Conservation (phyloP, 30 jellyfish, hydroid and myxozoan genomes). For the Chironex yamaguchii region DNA sequence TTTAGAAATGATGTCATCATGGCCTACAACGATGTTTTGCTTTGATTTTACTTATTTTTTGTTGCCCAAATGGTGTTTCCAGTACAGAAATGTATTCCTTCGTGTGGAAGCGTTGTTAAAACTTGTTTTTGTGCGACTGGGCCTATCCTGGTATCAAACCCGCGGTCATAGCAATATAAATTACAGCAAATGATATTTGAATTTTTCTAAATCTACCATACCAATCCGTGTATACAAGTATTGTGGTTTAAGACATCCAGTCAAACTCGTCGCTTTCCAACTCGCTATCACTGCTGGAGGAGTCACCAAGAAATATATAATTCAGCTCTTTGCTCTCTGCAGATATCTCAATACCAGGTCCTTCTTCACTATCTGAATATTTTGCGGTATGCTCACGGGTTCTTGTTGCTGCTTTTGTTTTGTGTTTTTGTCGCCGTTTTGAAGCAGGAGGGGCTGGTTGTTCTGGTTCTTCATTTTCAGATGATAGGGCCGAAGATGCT, state of each 20-base stretch:
- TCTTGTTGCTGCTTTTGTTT: constrained; percentile 27
- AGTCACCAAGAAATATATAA: constrained; percentile 42
- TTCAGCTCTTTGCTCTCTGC: constrained; percentile 46
- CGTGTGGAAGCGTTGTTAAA: constrained; percentile 4
- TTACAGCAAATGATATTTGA: too few species aligned
- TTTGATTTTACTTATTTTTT: constrained; percentile 22
- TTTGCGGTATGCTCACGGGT: neutral
- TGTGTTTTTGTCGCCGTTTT: neutral
- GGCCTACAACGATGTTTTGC: constrained; percentile 47
- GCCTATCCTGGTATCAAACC: too few species aligned
- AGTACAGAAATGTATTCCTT: constrained; percentile 28
- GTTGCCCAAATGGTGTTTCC: constrained; percentile 13
- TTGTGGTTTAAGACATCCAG: constrained; percentile 17
- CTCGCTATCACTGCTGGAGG: constrained; percentile 39
- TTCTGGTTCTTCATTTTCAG: constrained; percentile 10
- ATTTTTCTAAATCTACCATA: too few species aligned
- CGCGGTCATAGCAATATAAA: too few species aligned
- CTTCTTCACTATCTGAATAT: constrained; percentile 25
- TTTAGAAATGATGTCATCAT: constrained; percentile 45
- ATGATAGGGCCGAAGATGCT: constrained; percentile 28
- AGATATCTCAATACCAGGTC: constrained; percentile 25
- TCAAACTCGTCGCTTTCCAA: constrained; percentile 9
- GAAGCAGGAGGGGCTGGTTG: constrained; percentile 21
- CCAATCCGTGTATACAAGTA: too few species aligned
- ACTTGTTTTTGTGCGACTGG: too few species aligned